A percentile compares a stretch with the other conserved stretches of the same genome.
These are phyloP conservation scores for Drosophila nigrodunni DNA, from an alignment of 1,140 invertebrate species.

Conservation along the genomic window DNA sequence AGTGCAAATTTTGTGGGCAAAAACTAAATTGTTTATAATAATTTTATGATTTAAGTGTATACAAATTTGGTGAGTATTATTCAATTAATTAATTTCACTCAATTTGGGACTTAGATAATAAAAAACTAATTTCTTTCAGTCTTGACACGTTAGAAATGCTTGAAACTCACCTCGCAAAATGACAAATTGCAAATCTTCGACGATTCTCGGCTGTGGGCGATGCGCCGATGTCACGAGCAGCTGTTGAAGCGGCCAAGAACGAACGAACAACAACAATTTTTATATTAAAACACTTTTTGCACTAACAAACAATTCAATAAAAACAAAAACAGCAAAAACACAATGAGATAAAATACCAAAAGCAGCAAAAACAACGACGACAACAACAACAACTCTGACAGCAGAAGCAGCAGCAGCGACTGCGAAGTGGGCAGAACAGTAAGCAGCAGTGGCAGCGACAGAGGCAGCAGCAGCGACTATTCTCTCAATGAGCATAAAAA, in stretches of 20 bases:
- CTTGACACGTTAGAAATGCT: neutral
- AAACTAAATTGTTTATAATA: slow-evolving; percentile 20
- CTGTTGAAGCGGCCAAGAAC: slow-evolving; percentile 19
- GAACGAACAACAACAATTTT: slow-evolving; percentile 8
- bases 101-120: neutral
- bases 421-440: neutral
- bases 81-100: neutral
- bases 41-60: slow-evolving; percentile 12
- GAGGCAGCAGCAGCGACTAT: slow-evolving; percentile 11
- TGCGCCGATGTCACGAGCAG: slow-evolving; percentile 40
- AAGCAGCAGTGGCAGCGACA: neutral
- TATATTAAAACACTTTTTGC: slow-evolving; percentile 37
- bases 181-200: slow-evolving; percentile 14
- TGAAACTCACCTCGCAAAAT: slow-evolving; percentile 40
- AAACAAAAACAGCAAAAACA: slow-evolving; percentile 4
- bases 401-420: slow-evolving; percentile 5
- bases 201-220: slow-evolving; percentile 19
- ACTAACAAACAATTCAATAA: slow-evolving; percentile 16
- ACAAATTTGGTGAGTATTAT: slow-evolving; percentile 11
- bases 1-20: slow-evolving; percentile 18
- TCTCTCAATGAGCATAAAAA: slow-evolving; percentile 51
- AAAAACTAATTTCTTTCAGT: neutral
- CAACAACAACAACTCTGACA: slow-evolving; percentile 30
- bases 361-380: slow-evolving; percentile 29
- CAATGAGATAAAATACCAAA: slow-evolving; percentile 19